Percentiles rank a stretch among this genome's conserved stretches.
These are phyloP conservation scores for Orestias chungarensis DNA, from an alignment of 2,797 vertebrate species.

Conservation along the genomic window DNA sequence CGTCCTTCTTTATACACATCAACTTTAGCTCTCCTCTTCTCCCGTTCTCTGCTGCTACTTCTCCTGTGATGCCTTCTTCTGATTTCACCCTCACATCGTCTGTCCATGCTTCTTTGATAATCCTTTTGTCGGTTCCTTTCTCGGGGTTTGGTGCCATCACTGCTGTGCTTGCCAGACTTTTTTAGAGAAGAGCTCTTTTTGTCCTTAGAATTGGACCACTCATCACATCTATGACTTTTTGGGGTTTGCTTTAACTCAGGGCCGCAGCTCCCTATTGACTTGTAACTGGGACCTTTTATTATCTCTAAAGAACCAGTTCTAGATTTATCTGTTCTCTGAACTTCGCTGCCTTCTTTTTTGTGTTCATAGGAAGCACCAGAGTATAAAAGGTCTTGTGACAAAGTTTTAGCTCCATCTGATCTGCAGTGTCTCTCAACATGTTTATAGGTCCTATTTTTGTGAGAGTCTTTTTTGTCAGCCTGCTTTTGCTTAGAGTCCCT, in stretches of 20 bases:
- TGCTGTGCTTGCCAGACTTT: conserved; percentile 44
- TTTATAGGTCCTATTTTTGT: conserved; percentile 43
- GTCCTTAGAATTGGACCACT: conserved; percentile 66
- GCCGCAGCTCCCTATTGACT: conserved; percentile 55
- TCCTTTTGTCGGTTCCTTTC: conserved; percentile 64
- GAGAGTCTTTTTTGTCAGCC: conserved; percentile 64
- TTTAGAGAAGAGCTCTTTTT: conserved; percentile 52
- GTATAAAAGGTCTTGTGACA: conserved; percentile 56
- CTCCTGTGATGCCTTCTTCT: conserved; percentile 68
- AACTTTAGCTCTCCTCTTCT: conserved; percentile 70
- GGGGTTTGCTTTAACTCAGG: conserved; percentile 43
- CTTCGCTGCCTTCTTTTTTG: conserved; percentile 27
- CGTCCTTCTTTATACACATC: conserved; percentile 49
- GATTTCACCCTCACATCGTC: conserved; percentile 74
- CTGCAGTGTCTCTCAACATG: conserved; percentile 70
- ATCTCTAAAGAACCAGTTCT: conserved; percentile 24
- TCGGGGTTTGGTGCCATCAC: conserved; percentile 52
- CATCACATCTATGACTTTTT: conserved; percentile 23
- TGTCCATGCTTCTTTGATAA: conserved; percentile 78
- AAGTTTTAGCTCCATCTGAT: conserved; percentile 69
- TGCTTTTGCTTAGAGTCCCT: conserved; percentile 69
- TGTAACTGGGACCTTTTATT: conserved; percentile 15
- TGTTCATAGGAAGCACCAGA: conserved; percentile 23
- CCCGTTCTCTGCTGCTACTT: conserved; percentile 48
- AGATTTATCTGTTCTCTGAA: conserved; percentile 35